Evolutionary conservation across 2,113 vertebrate species (phyloP).

Genomic region (Copsychus sechellarum): DNA sequence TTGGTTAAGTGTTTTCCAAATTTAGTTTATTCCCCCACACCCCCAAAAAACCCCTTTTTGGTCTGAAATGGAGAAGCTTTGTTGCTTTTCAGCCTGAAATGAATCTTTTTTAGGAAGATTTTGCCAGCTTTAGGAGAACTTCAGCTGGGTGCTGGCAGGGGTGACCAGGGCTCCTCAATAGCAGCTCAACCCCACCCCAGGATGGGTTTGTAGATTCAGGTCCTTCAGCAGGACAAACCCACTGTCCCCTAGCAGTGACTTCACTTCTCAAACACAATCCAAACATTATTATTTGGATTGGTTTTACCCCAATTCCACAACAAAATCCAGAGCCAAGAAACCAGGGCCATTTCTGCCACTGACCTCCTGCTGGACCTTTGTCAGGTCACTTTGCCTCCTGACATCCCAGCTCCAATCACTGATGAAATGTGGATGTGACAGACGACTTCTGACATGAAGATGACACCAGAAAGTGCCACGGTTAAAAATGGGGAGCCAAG

Average conservation of each 20-base stretch:
- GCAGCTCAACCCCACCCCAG: fast-evolving
- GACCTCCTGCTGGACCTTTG: background rate
- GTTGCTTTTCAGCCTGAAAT: background rate
- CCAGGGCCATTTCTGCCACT: background rate
- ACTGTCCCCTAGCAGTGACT: background rate
- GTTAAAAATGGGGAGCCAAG: background rate
- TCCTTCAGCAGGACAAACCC: background rate
- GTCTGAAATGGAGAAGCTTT: background rate
- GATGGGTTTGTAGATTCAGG: background rate
- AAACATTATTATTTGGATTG: fast-evolving
- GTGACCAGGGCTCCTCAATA: background rate
- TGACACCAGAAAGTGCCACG: background rate
- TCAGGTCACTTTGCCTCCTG: background rate
- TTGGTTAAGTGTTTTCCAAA: constrained; percentile 40
- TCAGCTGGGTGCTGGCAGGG: background rate
- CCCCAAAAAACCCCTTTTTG: background rate
- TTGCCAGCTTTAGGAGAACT: background rate
- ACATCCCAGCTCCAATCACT: background rate
- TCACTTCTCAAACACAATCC: background rate
- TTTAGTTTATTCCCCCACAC: background rate
- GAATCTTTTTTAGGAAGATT: background rate
- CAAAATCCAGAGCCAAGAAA: background rate
- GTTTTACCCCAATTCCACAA: background rate
- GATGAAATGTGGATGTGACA: background rate
- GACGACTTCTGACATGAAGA: background rate